Base-by-base conservation (phyloP, 2,797 vertebrate species). In the Tangara arthus region DNA sequence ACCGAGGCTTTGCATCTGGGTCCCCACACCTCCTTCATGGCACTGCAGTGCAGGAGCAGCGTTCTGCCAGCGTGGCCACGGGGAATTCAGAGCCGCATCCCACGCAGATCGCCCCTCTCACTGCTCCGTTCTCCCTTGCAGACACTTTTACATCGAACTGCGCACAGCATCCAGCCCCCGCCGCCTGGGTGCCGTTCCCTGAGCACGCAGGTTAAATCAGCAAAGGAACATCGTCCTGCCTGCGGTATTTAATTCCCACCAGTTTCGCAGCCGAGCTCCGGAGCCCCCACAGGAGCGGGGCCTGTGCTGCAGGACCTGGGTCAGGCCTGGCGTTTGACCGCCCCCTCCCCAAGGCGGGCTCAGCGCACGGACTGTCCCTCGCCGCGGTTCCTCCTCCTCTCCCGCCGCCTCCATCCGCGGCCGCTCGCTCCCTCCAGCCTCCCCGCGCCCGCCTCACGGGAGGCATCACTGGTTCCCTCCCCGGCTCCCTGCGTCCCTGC, bases 121-220 rank as follows among this genome's bases (percentile, higher is more conserved):
- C 14, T 1, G 52, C 57, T 46, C 52, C 47, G 26, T 49, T 28
- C 47, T 53, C 16, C 79, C 82, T 16, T 8, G 60, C 39, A 4
- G 70, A 19, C 7, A 13, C 68, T 46, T 27, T 6, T 11, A 41
- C 57, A n/a, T 1, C 11, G 2, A 60, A 37, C 49, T 8, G 30
- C 15, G 11, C 72, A 5, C 1, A 37, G 2, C 57, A 16, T 1
- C 57, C 80, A 9, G 19, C 3, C 24, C 44, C n/a, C 35, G 4
- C 2, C 2, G 39, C 14, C 2, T 1, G 65, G 17, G 5, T 2
- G 42, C 26, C 47, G 34, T 0, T 21, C 80, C 6, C 37, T 1
- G 23, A 14, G 63, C 66, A 18, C 28, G 4, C 7, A 5, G 37
- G 12, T 14, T 7, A 7, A 13, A 35, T 1, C 56, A 1, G 32